These are phyloP conservation scores for Acleris holmiana DNA, from an alignment of 2,888 invertebrate genomes.

Conservation along the genomic window DNA sequence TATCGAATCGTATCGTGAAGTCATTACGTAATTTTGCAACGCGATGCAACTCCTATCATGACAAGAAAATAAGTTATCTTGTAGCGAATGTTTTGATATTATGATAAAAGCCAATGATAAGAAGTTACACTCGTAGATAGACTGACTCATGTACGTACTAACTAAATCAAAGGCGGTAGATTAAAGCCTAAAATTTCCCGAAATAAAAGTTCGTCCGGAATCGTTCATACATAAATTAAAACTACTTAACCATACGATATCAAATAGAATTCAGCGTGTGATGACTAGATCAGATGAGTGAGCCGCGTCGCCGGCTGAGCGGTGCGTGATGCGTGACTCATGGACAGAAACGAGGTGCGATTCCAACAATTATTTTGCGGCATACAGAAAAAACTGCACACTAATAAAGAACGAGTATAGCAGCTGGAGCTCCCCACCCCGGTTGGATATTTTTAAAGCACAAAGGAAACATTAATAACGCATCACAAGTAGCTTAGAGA, in stretches of 20 bases:
- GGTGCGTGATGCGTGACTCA: constrained; percentile 13
- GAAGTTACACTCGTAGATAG: neutral
- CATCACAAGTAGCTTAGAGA: neutral
- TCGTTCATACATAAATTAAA: too few relatives aligned
- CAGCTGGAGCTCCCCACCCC: neutral
- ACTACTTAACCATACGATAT: too few relatives aligned
- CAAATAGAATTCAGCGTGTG: neutral
- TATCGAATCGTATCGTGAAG: constrained; percentile 1
- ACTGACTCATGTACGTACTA: neutral
- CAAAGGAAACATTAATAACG: neutral
- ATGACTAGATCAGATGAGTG: neutral
- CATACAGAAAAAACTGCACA: constrained; percentile 9
- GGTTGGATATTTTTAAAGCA: constrained; percentile 8
- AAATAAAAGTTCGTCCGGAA: too few relatives aligned
- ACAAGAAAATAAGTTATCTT: constrained; percentile 30
- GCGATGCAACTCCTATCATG: neutral
- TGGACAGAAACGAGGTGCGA: constrained; percentile 14
- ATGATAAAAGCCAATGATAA: constrained; percentile 23
- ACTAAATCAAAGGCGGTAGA: neutral
- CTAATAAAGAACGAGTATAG: neutral
- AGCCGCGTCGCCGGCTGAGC: constrained; percentile 11
- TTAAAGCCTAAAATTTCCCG: neutral
- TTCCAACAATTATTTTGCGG: constrained; percentile 17
- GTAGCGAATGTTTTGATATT: constrained; percentile 14
- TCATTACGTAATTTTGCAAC: constrained; percentile 7